Percentiles rank a stretch among this genome's conserved stretches.
These are phyloP conservation scores for Eriosoma lanigerum DNA, from an alignment of 1,140 invertebrate genomes.

Conservation along the genomic window DNA sequence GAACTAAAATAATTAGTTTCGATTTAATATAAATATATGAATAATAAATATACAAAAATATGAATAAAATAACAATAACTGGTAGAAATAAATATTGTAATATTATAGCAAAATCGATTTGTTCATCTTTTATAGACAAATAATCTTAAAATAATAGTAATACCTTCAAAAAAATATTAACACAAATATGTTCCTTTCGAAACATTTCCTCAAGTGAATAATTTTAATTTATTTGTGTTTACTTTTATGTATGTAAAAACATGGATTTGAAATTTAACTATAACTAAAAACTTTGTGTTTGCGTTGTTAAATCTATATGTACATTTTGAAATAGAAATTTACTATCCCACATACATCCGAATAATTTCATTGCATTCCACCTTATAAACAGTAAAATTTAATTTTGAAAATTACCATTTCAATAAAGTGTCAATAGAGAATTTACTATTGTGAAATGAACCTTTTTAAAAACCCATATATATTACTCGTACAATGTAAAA, in stretches of 20 bases:
- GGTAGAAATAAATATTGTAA: too few relatives aligned
- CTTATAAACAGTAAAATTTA: conserved; percentile 22
- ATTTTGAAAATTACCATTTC: conserved; percentile 10
- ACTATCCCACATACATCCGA: neutral
- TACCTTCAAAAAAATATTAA: conserved; percentile 16
- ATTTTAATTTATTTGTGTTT: conserved; percentile 9
- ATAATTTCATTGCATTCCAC: neutral
- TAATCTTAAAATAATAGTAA: too few relatives aligned
- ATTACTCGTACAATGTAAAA: too few relatives aligned
- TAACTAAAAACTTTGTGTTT: neutral
- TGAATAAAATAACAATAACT: neutral
- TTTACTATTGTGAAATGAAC: too few relatives aligned
- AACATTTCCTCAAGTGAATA: neutral
- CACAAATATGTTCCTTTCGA: neutral
- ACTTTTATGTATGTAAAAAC: neutral
- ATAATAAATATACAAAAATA: neutral
- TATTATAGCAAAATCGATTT: too few relatives aligned
- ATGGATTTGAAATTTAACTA: neutral
- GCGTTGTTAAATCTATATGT: neutral
- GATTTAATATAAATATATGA: too few relatives aligned
- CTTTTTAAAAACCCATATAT: too few relatives aligned
- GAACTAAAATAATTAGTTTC: too few relatives aligned
- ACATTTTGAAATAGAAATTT: conserved; percentile 7
- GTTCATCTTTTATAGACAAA: too few relatives aligned
- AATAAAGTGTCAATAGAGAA: neutral